phyloP scores from a whole-genome alignment of 64 coral and sea anemone species.

The Montipora cactus region DNA sequence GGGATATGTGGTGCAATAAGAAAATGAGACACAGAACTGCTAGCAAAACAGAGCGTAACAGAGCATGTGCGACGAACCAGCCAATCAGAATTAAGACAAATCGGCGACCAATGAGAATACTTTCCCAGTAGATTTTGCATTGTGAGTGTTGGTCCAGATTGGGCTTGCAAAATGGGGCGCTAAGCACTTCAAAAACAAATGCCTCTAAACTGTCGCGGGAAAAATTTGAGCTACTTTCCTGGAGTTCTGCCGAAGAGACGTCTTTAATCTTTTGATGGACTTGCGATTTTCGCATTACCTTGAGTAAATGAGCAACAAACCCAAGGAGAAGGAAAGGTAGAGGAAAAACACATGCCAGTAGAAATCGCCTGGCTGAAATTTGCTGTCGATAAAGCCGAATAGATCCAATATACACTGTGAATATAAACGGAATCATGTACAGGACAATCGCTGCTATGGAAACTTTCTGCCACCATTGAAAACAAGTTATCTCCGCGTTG shows the following conservation, averaged over 20 bases:
- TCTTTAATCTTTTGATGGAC: neutral
- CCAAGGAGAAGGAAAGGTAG: conserved; percentile 11
- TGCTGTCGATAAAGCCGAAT: neutral
- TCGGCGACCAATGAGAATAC: conserved; percentile 54
- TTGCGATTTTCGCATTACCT: neutral
- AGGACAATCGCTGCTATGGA: neutral
- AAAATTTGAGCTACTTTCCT: neutral
- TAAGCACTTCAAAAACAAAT: conserved; percentile 14
- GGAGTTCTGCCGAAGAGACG: neutral
- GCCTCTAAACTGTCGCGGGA: neutral
- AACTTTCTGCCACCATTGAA: conserved; percentile 58
- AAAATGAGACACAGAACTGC: conserved; percentile 21
- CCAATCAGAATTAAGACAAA: conserved; percentile 51
- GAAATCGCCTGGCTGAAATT: conserved; percentile 39
- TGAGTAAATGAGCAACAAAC: neutral
- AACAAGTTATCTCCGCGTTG: conserved; percentile 31
- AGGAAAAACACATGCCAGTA: conserved; percentile 10
- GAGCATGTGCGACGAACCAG: neutral
- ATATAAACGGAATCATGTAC: conserved; percentile 32
- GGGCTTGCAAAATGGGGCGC: conserved; percentile 40
- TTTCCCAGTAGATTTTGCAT: conserved; percentile 59
- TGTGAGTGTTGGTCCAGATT: neutral
- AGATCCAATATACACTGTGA: neutral
- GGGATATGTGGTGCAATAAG: conserved; percentile 22
- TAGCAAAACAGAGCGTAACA: conserved; percentile 10